Evolutionary conservation across 2,113 vertebrate genomes (phyloP).

Genomic region (Pica pica): DNA sequence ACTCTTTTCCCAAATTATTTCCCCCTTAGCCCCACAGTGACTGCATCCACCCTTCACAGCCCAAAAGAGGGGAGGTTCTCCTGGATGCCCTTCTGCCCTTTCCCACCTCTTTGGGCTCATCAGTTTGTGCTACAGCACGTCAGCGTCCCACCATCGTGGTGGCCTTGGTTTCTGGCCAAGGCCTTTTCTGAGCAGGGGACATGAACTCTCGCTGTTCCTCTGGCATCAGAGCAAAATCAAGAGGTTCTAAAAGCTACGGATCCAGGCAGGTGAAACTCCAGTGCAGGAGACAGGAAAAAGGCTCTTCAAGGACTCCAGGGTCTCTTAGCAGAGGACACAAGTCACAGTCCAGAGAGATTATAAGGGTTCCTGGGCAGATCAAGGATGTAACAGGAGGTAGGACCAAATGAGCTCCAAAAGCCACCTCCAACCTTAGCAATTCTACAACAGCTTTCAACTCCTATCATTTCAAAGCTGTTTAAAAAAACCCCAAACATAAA

Average conservation of each 20-base stretch:
- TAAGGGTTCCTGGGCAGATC: background rate
- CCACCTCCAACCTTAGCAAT: background rate
- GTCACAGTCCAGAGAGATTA: background rate
- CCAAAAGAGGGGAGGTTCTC: background rate
- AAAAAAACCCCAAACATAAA: background rate
- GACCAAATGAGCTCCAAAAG: background rate
- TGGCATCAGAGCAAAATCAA: background rate
- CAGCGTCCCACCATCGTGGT: fast-evolving
- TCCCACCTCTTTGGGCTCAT: background rate
- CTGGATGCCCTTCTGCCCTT: background rate
- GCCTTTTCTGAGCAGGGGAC: background rate
- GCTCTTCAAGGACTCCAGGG: no score
- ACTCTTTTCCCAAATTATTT: background rate
- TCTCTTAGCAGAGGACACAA: background rate
- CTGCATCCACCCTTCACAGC: background rate
- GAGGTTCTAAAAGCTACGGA: background rate
- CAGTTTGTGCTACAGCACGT: background rate
- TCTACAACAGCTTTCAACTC: background rate
- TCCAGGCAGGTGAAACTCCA: background rate
- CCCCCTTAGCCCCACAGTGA: fast-evolving
- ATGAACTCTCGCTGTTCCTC: background rate
- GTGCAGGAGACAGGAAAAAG: background rate
- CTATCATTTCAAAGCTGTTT: background rate
- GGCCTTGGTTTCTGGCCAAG: background rate
- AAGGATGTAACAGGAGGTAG: background rate